A percentile compares a stretch with the other conserved stretches of the same genome.
Evolutionary conservation across 2,797 vertebrate genomes (phyloP).

Genomic region (Acanthornis magna): DNA sequence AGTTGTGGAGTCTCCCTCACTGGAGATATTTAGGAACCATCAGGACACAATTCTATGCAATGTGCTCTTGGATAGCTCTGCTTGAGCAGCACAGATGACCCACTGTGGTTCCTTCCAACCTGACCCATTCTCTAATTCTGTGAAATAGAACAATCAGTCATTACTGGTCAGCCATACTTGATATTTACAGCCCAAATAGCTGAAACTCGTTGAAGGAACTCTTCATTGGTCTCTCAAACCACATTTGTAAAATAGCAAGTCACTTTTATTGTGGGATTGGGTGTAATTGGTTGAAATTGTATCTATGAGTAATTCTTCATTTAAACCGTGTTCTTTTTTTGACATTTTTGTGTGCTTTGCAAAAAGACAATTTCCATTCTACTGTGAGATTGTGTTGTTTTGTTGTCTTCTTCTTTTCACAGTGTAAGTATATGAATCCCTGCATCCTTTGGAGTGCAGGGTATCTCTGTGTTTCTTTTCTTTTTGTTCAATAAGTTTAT

Average conservation of each 20-base stretch:
- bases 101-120: not conserved
- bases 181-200: not conserved
- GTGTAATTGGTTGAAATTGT: not conserved
- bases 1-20: not conserved
- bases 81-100: not conserved
- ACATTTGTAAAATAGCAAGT: not conserved
- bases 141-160: not conserved
- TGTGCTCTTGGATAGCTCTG: not conserved
- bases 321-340: not conserved
- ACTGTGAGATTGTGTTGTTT: accelerated
- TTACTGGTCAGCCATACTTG: not conserved
- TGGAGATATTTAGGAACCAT: not conserved
- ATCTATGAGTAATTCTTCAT: not conserved
- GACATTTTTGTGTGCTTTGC: not conserved
- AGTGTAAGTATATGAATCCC: not conserved
- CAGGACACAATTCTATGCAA: not conserved
- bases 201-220: not conserved
- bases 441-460: not conserved
- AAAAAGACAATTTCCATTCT: not conserved
- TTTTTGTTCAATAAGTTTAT: not conserved
- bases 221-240: not conserved
- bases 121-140: not conserved
- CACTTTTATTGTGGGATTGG: not conserved
- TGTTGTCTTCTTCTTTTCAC: accelerated
- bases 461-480: not conserved